These are phyloP conservation scores for Folsomia candida DNA, from an alignment of 2,888 invertebrate species.

Conservation along the genomic window DNA sequence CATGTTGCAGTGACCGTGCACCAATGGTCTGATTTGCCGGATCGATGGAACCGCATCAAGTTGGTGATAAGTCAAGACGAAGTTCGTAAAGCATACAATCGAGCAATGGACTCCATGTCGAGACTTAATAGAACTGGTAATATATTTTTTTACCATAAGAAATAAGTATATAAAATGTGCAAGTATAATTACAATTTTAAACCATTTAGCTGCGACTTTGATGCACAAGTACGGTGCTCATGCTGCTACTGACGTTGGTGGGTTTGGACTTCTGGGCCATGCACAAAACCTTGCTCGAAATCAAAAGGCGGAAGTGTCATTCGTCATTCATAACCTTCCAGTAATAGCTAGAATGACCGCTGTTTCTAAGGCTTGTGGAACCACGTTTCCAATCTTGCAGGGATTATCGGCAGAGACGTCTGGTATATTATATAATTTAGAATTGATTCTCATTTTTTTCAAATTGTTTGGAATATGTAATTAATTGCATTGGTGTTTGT, in stretches of 20 bases:
- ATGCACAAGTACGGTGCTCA: conserved; percentile 83
- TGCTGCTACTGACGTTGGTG: conserved; percentile 80
- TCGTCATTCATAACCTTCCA: conserved; percentile 75
- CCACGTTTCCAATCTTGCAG: conserved; percentile 68
- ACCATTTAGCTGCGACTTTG: conserved; percentile 66
- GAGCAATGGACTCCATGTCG: conserved; percentile 76
- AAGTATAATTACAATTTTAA: too few species aligned
- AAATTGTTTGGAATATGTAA: too few species aligned
- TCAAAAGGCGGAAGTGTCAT: conserved; percentile 71
- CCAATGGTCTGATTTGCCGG: conserved; percentile 74
- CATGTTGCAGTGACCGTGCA: conserved; percentile 78
- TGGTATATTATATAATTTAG: too few species aligned
- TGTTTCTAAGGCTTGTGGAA: conserved; percentile 70
- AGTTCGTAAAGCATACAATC: conserved; percentile 67
- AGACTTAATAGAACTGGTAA: conserved; percentile 70
- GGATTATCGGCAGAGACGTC: conserved; percentile 78
- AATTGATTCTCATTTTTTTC: too few species aligned
- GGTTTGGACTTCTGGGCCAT: conserved; percentile 78
- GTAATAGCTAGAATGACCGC: conserved; percentile 75
- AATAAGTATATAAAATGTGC: too few species aligned
- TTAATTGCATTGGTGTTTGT: too few species aligned
- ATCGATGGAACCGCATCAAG: conserved; percentile 69
- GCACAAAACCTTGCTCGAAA: conserved; percentile 74
- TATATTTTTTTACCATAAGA: too few species aligned
- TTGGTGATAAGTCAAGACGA: conserved; percentile 67